Percentiles rank a stretch among this genome's conserved stretches.
These are phyloP conservation scores for Caenorhabditis doughertyi DNA, from an alignment of 2,888 invertebrate species.

Conservation along the genomic window DNA sequence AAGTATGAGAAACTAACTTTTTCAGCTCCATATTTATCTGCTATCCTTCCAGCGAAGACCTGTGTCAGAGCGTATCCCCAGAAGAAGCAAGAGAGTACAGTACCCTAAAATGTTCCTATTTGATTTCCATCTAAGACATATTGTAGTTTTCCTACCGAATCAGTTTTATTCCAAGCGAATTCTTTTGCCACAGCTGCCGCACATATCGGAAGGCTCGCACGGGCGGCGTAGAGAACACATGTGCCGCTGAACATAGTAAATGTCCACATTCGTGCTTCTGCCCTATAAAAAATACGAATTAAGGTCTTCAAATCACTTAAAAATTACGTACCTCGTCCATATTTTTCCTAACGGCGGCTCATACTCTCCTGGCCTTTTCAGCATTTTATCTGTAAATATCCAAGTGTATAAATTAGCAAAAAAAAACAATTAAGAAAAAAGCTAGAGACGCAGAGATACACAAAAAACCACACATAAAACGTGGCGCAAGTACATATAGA, in stretches of 20 bases:
- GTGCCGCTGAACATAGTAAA: slow-evolving; percentile 86
- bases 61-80: slow-evolving; percentile 88
- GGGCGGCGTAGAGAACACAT: slow-evolving; percentile 87
- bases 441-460: background rate
- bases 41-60: slow-evolving; percentile 84
- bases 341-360: slow-evolving; percentile 72
- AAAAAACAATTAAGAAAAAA: slow-evolving; percentile 1
- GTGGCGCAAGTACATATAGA: slow-evolving; percentile 35
- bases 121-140: background rate
- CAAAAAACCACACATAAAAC: slow-evolving; percentile 33
- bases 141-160: slow-evolving; percentile 83
- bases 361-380: slow-evolving; percentile 69
- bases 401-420: background rate
- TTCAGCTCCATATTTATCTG: slow-evolving; percentile 82
- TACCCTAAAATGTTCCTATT: slow-evolving; percentile 84
- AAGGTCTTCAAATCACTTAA: background rate
- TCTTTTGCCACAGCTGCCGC: slow-evolving; percentile 87
- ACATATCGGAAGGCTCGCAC: slow-evolving; percentile 87
- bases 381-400: slow-evolving; percentile 43
- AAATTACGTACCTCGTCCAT: slow-evolving; percentile 71
- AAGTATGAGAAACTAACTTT: slow-evolving; percentile 44
- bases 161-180: slow-evolving; percentile 87
- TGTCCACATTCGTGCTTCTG: slow-evolving; percentile 86
- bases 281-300: slow-evolving; percentile 69
- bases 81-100: slow-evolving; percentile 88